Evolutionary conservation across 2,888 invertebrate species (phyloP).

Genomic region (Metellina segmentata): DNA sequence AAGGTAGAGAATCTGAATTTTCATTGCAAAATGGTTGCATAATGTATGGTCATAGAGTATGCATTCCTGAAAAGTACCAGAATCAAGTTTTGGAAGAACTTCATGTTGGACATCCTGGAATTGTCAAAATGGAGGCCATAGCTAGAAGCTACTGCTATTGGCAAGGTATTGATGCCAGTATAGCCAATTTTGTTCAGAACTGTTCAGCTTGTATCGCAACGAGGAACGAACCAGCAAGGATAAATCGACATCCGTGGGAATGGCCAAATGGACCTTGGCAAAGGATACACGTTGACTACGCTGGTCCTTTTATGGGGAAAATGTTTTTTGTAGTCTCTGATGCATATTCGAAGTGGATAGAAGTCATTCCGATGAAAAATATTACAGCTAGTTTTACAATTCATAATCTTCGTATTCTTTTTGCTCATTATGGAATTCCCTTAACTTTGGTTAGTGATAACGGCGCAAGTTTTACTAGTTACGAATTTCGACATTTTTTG

Average conservation of each 20-base stretch:
- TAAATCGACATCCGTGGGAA: conserved; percentile 57
- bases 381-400: conserved; percentile 51
- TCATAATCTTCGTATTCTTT: conserved; percentile 42
- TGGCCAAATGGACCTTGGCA: conserved; percentile 52
- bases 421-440: conserved; percentile 64
- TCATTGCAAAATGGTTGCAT: conserved; percentile 65
- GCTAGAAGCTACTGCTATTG: conserved; percentile 65
- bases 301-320: conserved; percentile 64
- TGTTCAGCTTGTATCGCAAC: conserved; percentile 62
- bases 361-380: conserved; percentile 53
- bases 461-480: conserved; percentile 59
- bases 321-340: conserved; percentile 63
- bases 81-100: too few relatives aligned
- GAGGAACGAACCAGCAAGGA: conserved; percentile 55
- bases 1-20: conserved; percentile 62
- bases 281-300: conserved; percentile 61
- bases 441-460: conserved; percentile 63
- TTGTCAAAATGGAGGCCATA: conserved; percentile 58
- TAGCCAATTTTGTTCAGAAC: conserved; percentile 59
- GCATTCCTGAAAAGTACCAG: neutral
- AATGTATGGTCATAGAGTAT: conserved; percentile 61
- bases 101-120: conserved; percentile 61
- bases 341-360: conserved; percentile 65
- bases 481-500: conserved; percentile 50
- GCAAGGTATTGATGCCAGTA: conserved; percentile 63